phyloP scores from a whole-genome alignment of 2,888 invertebrate species.

The Machimus atricapillus region DNA sequence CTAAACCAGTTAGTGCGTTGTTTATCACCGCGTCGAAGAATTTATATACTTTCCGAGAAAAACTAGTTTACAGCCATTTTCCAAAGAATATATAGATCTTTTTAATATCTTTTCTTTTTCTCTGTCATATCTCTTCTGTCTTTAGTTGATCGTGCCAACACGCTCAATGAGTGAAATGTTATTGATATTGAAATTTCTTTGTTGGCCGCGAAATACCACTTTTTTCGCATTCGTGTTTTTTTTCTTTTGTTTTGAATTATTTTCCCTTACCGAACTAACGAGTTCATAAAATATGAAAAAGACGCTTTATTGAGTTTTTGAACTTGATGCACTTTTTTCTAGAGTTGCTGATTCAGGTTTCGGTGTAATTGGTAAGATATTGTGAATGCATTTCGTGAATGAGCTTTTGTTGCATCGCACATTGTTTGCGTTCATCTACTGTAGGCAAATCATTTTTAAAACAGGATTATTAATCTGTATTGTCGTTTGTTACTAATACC shows the following conservation, averaged over 20 bases:
- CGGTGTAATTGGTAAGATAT: background rate
- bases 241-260: background rate
- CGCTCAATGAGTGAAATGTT: background rate
- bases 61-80: background rate
- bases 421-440: background rate
- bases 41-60: background rate
- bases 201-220: background rate
- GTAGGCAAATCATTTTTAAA: background rate
- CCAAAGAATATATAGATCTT: background rate
- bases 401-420: background rate
- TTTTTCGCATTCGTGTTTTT: background rate
- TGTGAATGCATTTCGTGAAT: background rate
- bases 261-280: background rate
- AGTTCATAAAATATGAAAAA: background rate
- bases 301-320: background rate
- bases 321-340: background rate
- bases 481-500: background rate
- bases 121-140: background rate
- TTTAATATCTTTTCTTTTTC: background rate
- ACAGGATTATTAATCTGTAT: background rate
- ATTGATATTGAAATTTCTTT: background rate
- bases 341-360: background rate
- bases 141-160: background rate
- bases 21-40: background rate
- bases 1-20: background rate